phyloP scores from a whole-genome alignment of 1,140 invertebrate species.

The Saxidomus purpurata region DNA sequence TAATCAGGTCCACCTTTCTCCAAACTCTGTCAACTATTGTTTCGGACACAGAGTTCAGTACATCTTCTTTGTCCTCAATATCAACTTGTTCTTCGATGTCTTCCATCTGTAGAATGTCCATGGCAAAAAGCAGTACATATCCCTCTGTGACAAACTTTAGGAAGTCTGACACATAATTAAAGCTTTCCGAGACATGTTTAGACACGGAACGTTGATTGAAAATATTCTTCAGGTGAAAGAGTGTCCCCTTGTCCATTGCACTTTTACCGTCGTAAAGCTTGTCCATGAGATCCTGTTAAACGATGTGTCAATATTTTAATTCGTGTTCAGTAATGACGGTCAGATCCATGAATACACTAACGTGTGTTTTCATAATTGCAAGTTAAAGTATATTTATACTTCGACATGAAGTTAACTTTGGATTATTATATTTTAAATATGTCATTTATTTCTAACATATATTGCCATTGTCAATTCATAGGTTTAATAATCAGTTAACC shows the following conservation, averaged over 20 bases:
- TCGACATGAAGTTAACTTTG: too few species aligned
- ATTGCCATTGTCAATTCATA: too few species aligned
- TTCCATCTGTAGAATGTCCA: not conserved
- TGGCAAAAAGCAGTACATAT: constrained; percentile 18
- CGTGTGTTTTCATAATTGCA: too few species aligned
- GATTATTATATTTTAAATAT: too few species aligned
- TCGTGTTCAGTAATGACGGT: too few species aligned
- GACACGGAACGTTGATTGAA: constrained; percentile 29
- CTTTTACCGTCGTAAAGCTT: constrained; percentile 20
- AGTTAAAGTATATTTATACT: too few species aligned
- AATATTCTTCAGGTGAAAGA: constrained; percentile 40
- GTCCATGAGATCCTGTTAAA: constrained; percentile 48
- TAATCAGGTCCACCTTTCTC: not conserved
- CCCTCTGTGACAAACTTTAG: constrained; percentile 35
- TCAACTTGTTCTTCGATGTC: not conserved
- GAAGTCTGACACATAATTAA: constrained; percentile 47
- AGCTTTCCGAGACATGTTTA: not conserved
- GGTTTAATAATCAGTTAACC: too few species aligned
- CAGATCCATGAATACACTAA: too few species aligned
- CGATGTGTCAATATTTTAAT: too few species aligned
- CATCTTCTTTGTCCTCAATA: not conserved
- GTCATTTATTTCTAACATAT: too few species aligned
- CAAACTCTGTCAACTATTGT: not conserved
- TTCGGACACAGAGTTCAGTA: not conserved
- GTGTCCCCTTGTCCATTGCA: constrained; percentile 30